Evolutionary conservation across 2,888 invertebrate genomes (phyloP).

Genomic region (Sarcophaga subvicina): DNA sequence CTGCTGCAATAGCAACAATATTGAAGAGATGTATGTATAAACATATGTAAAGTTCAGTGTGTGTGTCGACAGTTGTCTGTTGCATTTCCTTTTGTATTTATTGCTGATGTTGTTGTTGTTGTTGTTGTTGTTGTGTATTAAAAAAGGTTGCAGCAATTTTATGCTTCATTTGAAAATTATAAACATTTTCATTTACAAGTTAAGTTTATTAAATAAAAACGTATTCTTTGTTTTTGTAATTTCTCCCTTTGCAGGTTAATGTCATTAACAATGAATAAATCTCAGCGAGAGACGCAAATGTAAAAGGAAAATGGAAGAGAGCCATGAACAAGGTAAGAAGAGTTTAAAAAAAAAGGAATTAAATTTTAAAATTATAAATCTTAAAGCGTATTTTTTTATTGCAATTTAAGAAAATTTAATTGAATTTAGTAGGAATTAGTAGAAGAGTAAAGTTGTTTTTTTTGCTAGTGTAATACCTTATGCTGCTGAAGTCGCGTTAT

Average conservation of each 20-base stretch:
- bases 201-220: neutral
- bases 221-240: neutral
- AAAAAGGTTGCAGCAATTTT: constrained; percentile 45
- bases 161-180: constrained; percentile 36
- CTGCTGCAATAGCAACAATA: constrained; percentile 8
- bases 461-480: no score
- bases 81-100: neutral
- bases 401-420: no score
- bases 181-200: neutral
- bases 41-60: neutral
- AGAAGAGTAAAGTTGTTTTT: no score
- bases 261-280: neutral
- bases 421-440: no score
- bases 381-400: no score
- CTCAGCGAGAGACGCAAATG: neutral
- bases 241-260: neutral
- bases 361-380: no score
- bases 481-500: no score
- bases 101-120: neutral
- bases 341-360: no score
- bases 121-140: neutral
- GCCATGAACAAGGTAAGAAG: neutral
- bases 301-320: neutral
- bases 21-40: neutral
- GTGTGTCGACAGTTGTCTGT: neutral